Evolutionary conservation across 2,888 invertebrate species (phyloP).

Genomic region (Drosophila merina): DNA sequence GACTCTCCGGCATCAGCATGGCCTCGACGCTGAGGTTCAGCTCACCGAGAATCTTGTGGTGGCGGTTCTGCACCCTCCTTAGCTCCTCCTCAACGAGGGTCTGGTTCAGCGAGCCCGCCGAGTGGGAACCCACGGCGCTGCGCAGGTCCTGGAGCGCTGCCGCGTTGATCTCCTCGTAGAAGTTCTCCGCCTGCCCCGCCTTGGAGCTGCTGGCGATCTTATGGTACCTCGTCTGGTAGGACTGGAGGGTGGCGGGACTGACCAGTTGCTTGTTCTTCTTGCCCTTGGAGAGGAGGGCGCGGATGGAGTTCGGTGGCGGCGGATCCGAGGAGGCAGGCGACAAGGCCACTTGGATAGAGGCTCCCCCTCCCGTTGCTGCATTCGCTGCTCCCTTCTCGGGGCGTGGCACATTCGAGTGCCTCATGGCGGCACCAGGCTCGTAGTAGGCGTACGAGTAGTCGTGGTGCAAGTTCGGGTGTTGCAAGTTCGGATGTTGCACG

Average conservation of each 20-base stretch:
- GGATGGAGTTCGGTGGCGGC: conserved; percentile 83
- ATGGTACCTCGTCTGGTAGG: conserved; percentile 91
- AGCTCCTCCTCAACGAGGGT: conserved; percentile 93
- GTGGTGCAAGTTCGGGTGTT: conserved; percentile 74
- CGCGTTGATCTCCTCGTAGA: conserved; percentile 81
- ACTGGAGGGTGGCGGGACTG: conserved; percentile 85
- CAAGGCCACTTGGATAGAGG: background rate
- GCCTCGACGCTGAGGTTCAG: conserved; percentile 94
- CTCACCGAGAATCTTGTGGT: conserved; percentile 92
- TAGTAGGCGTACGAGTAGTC: conserved; percentile 94
- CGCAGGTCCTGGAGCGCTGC: conserved; percentile 65
- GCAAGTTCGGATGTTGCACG: conserved; percentile 60
- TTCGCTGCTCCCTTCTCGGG: conserved; percentile 73
- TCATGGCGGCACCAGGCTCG: conserved; percentile 87
- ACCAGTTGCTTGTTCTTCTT: conserved; percentile 82
- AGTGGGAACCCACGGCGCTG: conserved; percentile 83
- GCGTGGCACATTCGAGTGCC: conserved; percentile 88
- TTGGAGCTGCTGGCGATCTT: conserved; percentile 71
- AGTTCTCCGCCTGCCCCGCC: conserved; percentile 64
- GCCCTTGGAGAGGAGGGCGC: conserved; percentile 82
- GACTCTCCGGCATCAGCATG: conserved; percentile 93
- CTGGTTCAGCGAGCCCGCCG: conserved; percentile 88
- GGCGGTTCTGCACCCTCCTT: conserved; percentile 91
- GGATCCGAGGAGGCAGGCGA: conserved; percentile 53
- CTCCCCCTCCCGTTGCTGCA: background rate